Percentiles rank a stretch among this genome's conserved stretches.
Conservation (phyloP, 2,888 invertebrate species). For the Hypomecis atomaria region DNA sequence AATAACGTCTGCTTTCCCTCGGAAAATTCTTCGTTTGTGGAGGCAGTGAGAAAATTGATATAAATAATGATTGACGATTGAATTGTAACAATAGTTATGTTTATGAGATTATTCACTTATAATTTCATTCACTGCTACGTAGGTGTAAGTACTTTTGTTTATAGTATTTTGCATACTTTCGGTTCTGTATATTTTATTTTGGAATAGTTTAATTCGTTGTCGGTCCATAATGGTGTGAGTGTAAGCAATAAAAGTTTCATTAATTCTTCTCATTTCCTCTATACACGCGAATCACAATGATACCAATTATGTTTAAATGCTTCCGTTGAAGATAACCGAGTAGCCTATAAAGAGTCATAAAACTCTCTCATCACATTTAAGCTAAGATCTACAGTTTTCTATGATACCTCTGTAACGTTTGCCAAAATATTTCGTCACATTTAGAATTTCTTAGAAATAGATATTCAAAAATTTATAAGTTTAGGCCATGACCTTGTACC, state of each 20-base stretch:
- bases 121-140: not conserved
- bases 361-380: conserved; percentile 10
- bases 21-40: conserved; percentile 50
- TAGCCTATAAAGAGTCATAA: conserved; percentile 1
- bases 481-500: no score
- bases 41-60: conserved; percentile 49
- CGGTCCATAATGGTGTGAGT: conserved; percentile 6
- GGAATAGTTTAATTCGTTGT: not conserved
- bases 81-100: conserved; percentile 26
- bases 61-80: conserved; percentile 29
- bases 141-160: not conserved
- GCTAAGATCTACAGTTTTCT: not conserved
- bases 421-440: no score
- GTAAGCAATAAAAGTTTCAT: conserved; percentile 9
- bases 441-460: no score
- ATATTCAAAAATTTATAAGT: no score
- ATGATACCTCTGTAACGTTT: no score
- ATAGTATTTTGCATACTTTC: not conserved
- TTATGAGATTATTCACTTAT: conserved; percentile 12
- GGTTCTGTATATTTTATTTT: not conserved
- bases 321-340: not conserved
- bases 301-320: conserved; percentile 7
- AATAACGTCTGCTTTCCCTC: conserved; percentile 56
- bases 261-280: conserved; percentile 8
- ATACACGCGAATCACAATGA: conserved; percentile 9